These are phyloP conservation scores for Poeciliopsis turneri DNA, from an alignment of 2,797 vertebrate species.

Conservation along the genomic window DNA sequence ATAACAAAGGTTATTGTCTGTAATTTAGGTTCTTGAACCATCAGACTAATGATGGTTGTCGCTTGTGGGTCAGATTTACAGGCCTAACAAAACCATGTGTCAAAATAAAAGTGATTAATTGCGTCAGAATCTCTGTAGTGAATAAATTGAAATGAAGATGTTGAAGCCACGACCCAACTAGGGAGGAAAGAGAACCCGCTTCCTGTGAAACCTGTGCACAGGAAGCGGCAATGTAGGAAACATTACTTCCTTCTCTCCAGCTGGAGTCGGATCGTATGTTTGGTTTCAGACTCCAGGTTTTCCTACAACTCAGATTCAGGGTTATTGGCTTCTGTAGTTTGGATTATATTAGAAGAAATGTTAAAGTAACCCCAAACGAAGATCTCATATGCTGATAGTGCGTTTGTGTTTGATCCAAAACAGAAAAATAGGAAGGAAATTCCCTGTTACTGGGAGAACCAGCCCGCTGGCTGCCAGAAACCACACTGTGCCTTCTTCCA, in stretches of 20 bases:
- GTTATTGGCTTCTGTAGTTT: background rate
- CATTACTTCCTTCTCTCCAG: background rate
- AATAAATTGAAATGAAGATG: background rate
- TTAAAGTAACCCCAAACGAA: background rate
- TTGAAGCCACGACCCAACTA: background rate
- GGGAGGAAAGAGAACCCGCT: background rate
- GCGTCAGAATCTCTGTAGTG: background rate
- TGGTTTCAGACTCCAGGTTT: background rate
- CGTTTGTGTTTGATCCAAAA: conserved; percentile 13
- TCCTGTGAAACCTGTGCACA: background rate
- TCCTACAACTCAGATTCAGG: background rate
- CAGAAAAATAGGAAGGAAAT: conserved; percentile 96
- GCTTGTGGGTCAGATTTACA: too few relatives aligned
- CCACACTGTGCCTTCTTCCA: conserved; percentile 94
- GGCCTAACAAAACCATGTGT: background rate
- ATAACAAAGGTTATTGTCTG: too few relatives aligned
- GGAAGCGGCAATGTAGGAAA: background rate
- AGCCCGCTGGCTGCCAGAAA: conserved; percentile 92
- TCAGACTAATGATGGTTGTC: too few relatives aligned
- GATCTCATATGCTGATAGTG: background rate
- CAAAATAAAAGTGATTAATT: background rate
- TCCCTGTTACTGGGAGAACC: conserved; percentile 95
- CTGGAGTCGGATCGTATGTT: background rate
- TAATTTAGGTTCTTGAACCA: too few relatives aligned
- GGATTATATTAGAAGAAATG: background rate